A percentile compares a stretch with the other conserved stretches of the same genome.
Evolutionary conservation across 2,113 vertebrate genomes (phyloP).

Genomic region (Condylura cristata): DNA sequence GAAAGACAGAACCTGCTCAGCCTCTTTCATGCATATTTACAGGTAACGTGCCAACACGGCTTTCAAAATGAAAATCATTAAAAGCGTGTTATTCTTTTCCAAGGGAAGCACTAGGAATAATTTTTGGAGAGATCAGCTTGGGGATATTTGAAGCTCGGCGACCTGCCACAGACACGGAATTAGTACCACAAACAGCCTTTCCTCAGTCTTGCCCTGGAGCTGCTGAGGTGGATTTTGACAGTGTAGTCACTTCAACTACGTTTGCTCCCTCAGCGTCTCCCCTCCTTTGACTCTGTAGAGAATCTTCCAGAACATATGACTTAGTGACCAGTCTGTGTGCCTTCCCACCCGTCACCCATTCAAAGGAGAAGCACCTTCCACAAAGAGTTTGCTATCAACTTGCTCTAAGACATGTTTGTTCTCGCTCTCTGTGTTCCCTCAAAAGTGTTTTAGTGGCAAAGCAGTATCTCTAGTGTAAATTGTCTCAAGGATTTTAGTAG

Average conservation of each 20-base stretch:
- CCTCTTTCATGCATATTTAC: neutral
- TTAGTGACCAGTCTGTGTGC: neutral
- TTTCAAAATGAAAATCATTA: neutral
- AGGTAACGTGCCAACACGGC: neutral
- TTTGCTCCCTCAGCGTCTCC: neutral
- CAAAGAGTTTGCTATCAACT: neutral
- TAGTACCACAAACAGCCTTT: rapidly evolving
- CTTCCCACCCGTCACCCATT: neutral
- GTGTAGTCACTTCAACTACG: neutral
- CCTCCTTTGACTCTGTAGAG: neutral
- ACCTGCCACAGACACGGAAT: no score
- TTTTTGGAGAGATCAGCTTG: neutral
- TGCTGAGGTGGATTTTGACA: neutral
- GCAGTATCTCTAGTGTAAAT: neutral
- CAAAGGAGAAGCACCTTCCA: neutral
- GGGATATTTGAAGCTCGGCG: neutral
- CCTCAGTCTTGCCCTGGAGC: neutral
- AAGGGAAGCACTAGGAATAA: neutral
- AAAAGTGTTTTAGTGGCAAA: neutral
- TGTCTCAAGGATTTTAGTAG: neutral
- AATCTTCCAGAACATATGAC: neutral
- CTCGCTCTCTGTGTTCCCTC: neutral
- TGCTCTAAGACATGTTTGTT: neutral
- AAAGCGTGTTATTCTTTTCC: neutral
- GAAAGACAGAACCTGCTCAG: slow-evolving; percentile 47